These are phyloP conservation scores for Reinhardtius hippoglossoides DNA, from an alignment of 2,113 vertebrate species.

Conservation along the genomic window DNA sequence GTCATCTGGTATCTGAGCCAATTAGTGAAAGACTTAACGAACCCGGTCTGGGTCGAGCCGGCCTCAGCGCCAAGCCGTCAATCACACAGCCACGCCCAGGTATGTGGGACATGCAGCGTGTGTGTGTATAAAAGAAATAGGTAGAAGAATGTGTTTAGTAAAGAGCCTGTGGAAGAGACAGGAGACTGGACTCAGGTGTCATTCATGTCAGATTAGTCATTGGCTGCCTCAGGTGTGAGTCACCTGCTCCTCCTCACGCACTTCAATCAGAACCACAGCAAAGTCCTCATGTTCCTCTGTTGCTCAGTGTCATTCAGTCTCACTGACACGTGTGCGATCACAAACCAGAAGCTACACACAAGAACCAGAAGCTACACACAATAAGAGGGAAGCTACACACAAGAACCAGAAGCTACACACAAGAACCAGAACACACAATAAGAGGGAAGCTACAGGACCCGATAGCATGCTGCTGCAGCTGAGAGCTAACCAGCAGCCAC, in stretches of 20 bases:
- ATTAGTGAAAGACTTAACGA: not conserved
- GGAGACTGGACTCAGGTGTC: slow-evolving; percentile 4
- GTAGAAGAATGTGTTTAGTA: slow-evolving; percentile 43
- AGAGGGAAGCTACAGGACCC: too few relatives aligned
- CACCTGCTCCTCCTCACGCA: slow-evolving; percentile 16
- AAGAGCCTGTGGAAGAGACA: not conserved
- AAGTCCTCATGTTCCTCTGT: not conserved
- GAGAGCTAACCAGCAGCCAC: not conserved
- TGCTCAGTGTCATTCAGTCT: not conserved
- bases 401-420: too few relatives aligned
- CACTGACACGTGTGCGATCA: too few relatives aligned
- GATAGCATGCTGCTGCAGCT: too few relatives aligned
- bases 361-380: too few relatives aligned
- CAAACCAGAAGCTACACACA: too few relatives aligned
- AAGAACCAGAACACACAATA: too few relatives aligned
- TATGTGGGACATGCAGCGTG: not conserved
- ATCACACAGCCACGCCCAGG: slow-evolving; percentile 42
- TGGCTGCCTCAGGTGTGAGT: slow-evolving; percentile 51
- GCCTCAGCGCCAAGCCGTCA: slow-evolving; percentile 27
- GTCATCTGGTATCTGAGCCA: too few relatives aligned
- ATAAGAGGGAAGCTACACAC: too few relatives aligned
- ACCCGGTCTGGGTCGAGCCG: not conserved
- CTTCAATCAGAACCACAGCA: too few relatives aligned
- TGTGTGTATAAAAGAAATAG: not conserved
- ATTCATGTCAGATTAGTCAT: slow-evolving; percentile 57